phyloP scores from a whole-genome alignment of 2,113 vertebrate species.

The Entosphenus tridentatus region DNA sequence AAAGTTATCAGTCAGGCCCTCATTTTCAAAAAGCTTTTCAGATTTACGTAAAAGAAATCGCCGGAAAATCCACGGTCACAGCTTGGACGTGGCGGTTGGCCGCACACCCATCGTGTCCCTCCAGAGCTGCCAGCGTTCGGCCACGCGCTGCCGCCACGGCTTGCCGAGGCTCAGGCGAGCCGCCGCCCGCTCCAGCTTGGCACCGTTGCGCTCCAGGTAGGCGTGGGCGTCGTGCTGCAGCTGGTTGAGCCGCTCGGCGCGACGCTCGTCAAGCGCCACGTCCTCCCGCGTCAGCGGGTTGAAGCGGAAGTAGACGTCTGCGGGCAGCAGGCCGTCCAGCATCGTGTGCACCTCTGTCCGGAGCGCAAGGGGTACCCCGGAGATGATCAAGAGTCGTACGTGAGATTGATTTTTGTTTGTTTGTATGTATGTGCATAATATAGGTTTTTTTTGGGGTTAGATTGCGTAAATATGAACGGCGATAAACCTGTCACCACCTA shows the following conservation, averaged over 20 bases:
- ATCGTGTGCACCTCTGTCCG: slow-evolving; percentile 67
- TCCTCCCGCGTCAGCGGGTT: slow-evolving; percentile 77
- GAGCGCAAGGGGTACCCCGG: too few species aligned
- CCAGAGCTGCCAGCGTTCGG: not conserved
- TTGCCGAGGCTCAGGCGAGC: slow-evolving; percentile 5
- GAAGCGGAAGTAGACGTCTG: slow-evolving; percentile 72
- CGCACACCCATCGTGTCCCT: not conserved
- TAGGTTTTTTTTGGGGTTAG: too few species aligned
- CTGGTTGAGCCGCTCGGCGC: slow-evolving; percentile 55
- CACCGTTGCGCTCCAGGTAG: slow-evolving; percentile 68
- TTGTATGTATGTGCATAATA: too few species aligned
- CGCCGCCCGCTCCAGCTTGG: slow-evolving; percentile 57
- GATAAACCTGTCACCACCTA: too few species aligned
- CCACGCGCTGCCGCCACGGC: slow-evolving; percentile 1
- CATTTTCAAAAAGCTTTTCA: too few species aligned
- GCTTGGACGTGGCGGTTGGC: too few species aligned
- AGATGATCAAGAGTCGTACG: too few species aligned
- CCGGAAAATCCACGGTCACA: too few species aligned
- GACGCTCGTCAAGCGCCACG: slow-evolving; percentile 59
- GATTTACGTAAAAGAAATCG: too few species aligned
- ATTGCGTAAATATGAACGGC: too few species aligned
- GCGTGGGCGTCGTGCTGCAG: slow-evolving; percentile 44
- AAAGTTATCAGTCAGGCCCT: too few species aligned
- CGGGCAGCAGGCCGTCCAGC: slow-evolving; percentile 56
- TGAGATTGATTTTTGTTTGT: too few species aligned